Conservation (phyloP, 2,797 vertebrate species). For the Neostethus bicornis region DNA sequence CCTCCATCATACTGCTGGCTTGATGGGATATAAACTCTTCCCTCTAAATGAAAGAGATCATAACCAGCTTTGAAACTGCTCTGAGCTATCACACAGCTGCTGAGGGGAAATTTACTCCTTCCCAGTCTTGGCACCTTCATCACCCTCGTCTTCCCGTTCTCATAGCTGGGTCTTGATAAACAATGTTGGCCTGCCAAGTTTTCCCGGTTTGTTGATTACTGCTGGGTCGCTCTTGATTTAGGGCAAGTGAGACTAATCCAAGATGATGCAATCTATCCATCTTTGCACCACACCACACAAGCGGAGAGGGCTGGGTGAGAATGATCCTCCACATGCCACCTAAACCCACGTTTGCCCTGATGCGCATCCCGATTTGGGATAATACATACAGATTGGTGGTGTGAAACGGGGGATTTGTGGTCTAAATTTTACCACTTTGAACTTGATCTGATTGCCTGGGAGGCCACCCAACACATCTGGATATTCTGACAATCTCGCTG, state of each 20-base stretch:
- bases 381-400: conserved; percentile 7
- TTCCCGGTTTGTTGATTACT: conserved; percentile 65
- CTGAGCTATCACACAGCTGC: conserved; percentile 64
- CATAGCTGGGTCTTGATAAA: conserved; percentile 66
- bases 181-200: conserved; percentile 69
- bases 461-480: background rate
- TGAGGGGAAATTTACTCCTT: conserved; percentile 61
- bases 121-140: conserved; percentile 67
- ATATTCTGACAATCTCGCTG: background rate
- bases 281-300: conserved; percentile 50
- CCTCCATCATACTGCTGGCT: too few species aligned
- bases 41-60: conserved; percentile 57
- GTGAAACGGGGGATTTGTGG: conserved; percentile 12
- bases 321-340: background rate
- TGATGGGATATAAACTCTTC: too few species aligned
- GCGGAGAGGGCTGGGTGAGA: conserved; percentile 24
- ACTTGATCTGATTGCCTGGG: background rate
- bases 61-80: conserved; percentile 43
- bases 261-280: conserved; percentile 60
- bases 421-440: background rate
- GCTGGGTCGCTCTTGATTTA: conserved; percentile 63
- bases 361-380: conserved; percentile 12
- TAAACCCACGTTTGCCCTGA: conserved; percentile 1
- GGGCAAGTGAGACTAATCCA: conserved; percentile 65
- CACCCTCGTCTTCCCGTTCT: conserved; percentile 51